Percentiles rank a stretch among this genome's conserved stretches.
These are phyloP conservation scores for Zhuqinia jingwanae DNA, from an alignment of 2,888 invertebrate species.

Conservation along the genomic window DNA sequence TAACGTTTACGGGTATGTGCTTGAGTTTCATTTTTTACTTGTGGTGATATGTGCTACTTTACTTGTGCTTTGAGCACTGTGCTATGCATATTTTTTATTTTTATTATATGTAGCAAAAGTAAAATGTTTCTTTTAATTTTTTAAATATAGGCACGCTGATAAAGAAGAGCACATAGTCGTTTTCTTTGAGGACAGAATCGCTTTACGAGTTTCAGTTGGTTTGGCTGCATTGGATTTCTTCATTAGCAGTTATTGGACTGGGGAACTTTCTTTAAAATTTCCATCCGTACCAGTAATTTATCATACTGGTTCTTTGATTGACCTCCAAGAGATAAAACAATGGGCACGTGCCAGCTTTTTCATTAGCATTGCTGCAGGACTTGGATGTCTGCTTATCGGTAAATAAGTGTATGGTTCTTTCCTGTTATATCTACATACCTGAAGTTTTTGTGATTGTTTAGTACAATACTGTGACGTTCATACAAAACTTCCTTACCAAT, in stretches of 20 bases:
- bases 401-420: background rate
- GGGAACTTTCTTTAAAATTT: background rate
- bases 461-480: too few species aligned
- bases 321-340: background rate
- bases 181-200: background rate
- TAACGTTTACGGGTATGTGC: background rate
- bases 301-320: background rate
- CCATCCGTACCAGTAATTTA: slow-evolving; percentile 13
- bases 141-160: too few species aligned
- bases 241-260: background rate
- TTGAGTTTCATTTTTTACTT: background rate
- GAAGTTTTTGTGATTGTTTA: too few species aligned
- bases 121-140: too few species aligned
- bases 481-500: too few species aligned
- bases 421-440: too few species aligned
- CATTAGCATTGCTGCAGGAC: background rate
- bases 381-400: background rate
- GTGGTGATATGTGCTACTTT: too few species aligned
- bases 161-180: too few species aligned
- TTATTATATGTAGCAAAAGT: too few species aligned
- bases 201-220: background rate
- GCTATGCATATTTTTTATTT: too few species aligned
- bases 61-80: too few species aligned
- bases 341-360: background rate
- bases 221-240: slow-evolving; percentile 10